Evolutionary conservation across 2,888 invertebrate species (phyloP), one percentile per base, ranked within the genome.

Genomic region (Metacarcinus magister): DNA sequence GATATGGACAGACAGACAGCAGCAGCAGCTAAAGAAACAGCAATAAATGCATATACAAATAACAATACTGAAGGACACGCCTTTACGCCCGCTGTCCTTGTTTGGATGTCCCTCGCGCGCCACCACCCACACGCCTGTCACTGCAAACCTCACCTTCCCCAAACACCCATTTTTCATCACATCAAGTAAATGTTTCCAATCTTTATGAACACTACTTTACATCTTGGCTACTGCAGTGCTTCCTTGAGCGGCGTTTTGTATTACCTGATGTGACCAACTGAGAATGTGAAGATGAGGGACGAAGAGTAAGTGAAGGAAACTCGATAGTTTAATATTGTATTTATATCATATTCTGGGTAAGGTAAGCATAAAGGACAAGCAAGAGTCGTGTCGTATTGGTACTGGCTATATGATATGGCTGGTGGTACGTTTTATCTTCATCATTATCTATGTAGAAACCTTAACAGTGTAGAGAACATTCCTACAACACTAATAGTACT

Each of bases 211-310:
- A 75, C 28, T 75, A 23, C 60, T 60, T 60, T 60, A 75, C 75
- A 75, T 75, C 75, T 28, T n/a, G 28, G 75, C 75, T 60, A 60
- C 60, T 75, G 75, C 75, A 75, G n/a, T 75, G n/a, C 75, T 75
- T 28, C 75, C 28, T 8, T 23, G 28, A 75, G 75, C 75, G 75
- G n/a, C 28, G n/a, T n/a, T 75, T 75, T 75, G 28, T 28, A 28
- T n/a, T 2, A 10, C 28, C 75, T 75, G 75, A 75, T n/a, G 75
- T 75, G 28, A 75, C 8, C 8, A 75, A 10, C 28, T 75, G 75
- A 75, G 75, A 8, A n/a, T 3, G 28, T 28, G 75, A n/a, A 10
- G 23, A 75, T 19, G 23, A 75, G 23, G 75, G 28, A 75, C 75
- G 75, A 75, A 10, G 4, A 75, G 75, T n/a, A 75, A 75, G 28